Evolutionary conservation across 2,113 vertebrate species (phyloP).

Genomic region (Vicugna pacos): DNA sequence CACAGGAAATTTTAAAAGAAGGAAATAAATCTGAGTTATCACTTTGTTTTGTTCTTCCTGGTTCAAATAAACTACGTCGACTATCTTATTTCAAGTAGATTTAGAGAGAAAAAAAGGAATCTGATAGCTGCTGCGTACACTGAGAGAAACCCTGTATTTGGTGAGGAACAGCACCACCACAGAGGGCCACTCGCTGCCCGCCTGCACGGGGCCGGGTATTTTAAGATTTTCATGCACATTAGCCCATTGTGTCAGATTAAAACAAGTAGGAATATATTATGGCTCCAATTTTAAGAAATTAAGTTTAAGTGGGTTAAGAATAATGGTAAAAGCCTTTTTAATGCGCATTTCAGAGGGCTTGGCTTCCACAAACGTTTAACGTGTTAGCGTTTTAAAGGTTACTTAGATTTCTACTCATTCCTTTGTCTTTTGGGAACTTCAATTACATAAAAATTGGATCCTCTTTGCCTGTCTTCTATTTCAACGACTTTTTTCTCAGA

Average conservation of each 20-base stretch:
- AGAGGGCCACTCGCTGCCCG: background rate
- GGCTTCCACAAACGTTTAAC: background rate
- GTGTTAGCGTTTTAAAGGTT: background rate
- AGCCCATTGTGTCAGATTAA: background rate
- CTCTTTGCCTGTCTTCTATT: background rate
- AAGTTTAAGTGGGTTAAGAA: background rate
- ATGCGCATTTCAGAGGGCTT: background rate
- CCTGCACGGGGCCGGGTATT: no score
- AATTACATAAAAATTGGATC: background rate
- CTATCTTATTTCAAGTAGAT: background rate
- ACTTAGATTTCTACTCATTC: background rate
- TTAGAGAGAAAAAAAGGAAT: background rate
- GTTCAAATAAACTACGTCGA: background rate
- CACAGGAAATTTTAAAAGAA: background rate
- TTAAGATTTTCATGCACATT: background rate
- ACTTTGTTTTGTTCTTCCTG: background rate
- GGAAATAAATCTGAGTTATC: background rate
- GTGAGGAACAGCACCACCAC: background rate
- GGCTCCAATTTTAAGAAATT: background rate
- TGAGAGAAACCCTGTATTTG: background rate
- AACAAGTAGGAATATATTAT: background rate
- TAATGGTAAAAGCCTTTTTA: background rate
- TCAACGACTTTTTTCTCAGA: background rate
- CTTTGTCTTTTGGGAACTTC: background rate
- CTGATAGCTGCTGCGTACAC: fast-evolving